phyloP scores from a whole-genome alignment of 2,113 vertebrate genomes.

The Aramus guarauna region DNA sequence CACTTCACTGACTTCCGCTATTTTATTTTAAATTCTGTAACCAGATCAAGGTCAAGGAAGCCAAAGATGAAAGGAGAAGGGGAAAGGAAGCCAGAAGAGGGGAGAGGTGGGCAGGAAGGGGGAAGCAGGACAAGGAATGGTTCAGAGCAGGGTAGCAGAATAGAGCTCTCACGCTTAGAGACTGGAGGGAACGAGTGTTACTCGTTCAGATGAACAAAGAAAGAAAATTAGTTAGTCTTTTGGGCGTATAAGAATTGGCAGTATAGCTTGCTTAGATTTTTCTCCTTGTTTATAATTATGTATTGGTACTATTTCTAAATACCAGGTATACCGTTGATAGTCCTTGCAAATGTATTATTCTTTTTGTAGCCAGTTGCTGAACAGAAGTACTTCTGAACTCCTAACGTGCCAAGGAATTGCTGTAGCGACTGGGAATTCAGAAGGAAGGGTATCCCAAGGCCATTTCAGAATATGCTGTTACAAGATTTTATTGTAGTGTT shows the following conservation, averaged over 20 bases:
- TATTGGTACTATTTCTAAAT: neutral
- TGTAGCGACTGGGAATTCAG: neutral
- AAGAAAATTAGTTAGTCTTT: neutral
- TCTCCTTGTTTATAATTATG: neutral
- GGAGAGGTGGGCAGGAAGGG: neutral
- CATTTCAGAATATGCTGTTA: neutral
- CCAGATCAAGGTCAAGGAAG: slow-evolving; percentile 51
- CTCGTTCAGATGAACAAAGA: neutral
- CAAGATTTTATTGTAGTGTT: neutral
- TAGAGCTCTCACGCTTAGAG: neutral
- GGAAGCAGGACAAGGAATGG: neutral
- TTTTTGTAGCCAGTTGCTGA: neutral
- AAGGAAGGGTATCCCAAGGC: slow-evolving; percentile 15
- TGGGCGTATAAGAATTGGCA: neutral
- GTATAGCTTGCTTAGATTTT: neutral
- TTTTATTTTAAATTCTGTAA: slow-evolving; percentile 15
- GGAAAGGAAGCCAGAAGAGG: slow-evolving; percentile 4
- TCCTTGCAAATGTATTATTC: neutral
- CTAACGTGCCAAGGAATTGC: neutral
- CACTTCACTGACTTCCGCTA: neutral
- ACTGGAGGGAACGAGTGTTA: neutral
- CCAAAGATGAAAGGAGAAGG: slow-evolving; percentile 23
- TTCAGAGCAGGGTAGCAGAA: neutral
- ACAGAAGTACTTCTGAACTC: neutral
- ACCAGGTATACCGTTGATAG: accelerated